Evolutionary conservation across 2,888 invertebrate species (phyloP), one percentile per base, ranked within the genome.

Genomic region (Chrysopilus asiliformis): DNA sequence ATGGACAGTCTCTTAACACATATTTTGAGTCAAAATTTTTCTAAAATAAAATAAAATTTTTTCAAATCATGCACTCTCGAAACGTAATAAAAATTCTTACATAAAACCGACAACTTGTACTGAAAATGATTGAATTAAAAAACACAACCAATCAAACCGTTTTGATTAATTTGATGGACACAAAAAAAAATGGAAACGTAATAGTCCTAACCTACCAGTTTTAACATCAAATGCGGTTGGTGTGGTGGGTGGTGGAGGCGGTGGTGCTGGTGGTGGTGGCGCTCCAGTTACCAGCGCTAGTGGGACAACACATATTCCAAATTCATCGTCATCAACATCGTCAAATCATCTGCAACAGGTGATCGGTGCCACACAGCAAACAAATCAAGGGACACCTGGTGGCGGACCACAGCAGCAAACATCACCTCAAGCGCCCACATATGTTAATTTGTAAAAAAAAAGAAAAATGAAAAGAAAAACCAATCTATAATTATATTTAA

Each of bases 371-470:
- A 20, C 12, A 20, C 14, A 16, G 27, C 39, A 34, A 60, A 58
- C 64, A 53, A 58, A 58, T 44, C 41, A 41, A 71, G 53, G 72
- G 70, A 66, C 60, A 58, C 58, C 59, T 58, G 58, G 67, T 70
- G 56, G 62, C 66, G 57, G 58, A 52, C 58, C 56, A 49, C 60
- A 59, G 47, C 63, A 67, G 47, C 67, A 68, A 47, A 61, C 65
- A 45, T 70, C 73, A 51, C 79, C 80, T 45, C 86, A 85, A 69
- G 85, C 86, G 69, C 87, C 87, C 52, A 87, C 89, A 55, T 89
- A 89, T 72, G 89, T 87, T 67, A 87, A 87, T 77, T 85, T 87
- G 74, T 83, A 83, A 41, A 45, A 34, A 25, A 31, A 26, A 18
- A 17, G 30, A 27, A 28, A 29, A 14, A 29, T 34, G 6, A 30